phyloP scores from a whole-genome alignment of 2,113 vertebrate species.

The Orycteropus afer region DNA sequence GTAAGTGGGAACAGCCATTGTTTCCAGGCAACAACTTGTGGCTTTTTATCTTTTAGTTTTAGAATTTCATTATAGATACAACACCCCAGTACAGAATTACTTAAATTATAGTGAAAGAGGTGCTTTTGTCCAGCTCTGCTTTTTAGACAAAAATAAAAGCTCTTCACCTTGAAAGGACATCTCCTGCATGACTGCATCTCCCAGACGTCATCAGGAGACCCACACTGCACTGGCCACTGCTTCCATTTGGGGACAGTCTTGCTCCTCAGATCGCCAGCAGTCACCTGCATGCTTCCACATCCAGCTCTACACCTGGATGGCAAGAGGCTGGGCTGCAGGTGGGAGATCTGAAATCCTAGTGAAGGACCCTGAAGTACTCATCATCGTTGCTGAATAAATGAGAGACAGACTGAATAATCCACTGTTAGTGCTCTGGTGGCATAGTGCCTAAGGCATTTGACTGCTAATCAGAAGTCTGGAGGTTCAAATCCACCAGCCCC shows the following conservation, averaged over 20 bases:
- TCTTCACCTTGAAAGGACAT: constrained; percentile 73
- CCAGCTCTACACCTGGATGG: background rate
- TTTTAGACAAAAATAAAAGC: constrained; percentile 47
- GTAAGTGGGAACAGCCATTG: fast-evolving
- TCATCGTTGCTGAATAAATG: background rate
- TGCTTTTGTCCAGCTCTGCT: constrained; percentile 39
- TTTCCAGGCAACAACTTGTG: background rate
- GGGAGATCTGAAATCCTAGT: background rate
- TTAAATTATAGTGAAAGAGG: constrained; percentile 56
- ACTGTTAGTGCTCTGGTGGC: too few species aligned
- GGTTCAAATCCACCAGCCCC: too few species aligned
- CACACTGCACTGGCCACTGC: fast-evolving
- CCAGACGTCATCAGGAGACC: background rate
- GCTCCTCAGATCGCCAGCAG: background rate
- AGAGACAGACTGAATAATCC: background rate
- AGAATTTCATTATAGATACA: constrained; percentile 75
- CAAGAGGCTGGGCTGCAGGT: background rate
- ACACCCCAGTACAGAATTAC: constrained; percentile 49
- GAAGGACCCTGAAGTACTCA: background rate
- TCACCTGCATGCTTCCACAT: background rate
- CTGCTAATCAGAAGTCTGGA: too few species aligned
- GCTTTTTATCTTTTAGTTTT: constrained; percentile 40
- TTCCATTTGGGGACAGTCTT: background rate
- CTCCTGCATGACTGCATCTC: background rate
- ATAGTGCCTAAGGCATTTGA: too few species aligned